Evolutionary conservation across 2,888 invertebrate genomes (phyloP), one percentile per base, ranked within the genome.

Genomic region (Machimus atricapillus): DNA sequence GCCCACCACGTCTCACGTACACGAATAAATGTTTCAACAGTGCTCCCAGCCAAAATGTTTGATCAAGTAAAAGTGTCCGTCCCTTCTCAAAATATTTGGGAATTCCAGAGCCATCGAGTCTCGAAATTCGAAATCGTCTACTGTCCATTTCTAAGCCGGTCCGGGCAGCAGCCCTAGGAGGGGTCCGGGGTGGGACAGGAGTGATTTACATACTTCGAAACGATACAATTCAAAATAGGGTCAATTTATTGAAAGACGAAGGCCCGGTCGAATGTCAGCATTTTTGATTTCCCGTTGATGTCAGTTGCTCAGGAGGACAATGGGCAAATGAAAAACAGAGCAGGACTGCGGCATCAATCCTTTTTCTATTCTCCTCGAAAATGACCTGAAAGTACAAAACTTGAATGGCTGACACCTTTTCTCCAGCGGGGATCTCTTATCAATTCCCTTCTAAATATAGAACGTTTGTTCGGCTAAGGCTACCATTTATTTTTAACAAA

Each of bases 11-110:
- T 23, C 66, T 27, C 66, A 66, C 37, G 43, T 43, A 43, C 78
- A 43, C 37, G 23, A 40, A 43, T 78, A 43, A 78, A 78, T 78
- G 43, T 78, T 78, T 78, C 40, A 34, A 43, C 23, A 78, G 78
- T 78, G 66, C 12, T 14, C 52, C 66, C 27, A 23, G 37, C n/a
- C 43, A 43, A 78, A 43, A 43, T 81, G 81, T 81, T 81, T 81
- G 81, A 81, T 52, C 81, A 81, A 81, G 81, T 52, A 81, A 81
- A 81, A 81, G 31, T 56, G 81, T 81, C 81, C 34, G 46, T 46
- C 81, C 81, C 81, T 81, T 81, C 46, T 81, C 81, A 81, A 81
- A 81, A 56, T 56, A 81, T 43, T 34, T 43, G 19, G 19, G 23
- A 43, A n/a, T 78, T 43, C 78, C 43, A 43, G 37, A n/a, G 37